phyloP scores from a whole-genome alignment of 2,113 vertebrate genomes.

The Mystacornis crossleyi region DNA sequence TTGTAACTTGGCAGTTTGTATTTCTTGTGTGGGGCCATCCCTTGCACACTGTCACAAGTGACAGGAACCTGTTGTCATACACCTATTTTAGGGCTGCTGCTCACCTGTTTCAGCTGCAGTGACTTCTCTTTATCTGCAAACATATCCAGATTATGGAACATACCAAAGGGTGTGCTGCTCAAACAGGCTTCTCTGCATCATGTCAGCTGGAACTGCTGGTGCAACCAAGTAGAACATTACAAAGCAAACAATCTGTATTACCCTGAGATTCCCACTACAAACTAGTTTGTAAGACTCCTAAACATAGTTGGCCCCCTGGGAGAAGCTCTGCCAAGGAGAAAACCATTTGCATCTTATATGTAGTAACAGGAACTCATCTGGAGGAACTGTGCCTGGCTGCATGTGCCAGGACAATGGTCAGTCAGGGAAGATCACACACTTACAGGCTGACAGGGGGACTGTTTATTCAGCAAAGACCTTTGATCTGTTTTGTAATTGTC shows the following conservation, averaged over 20 bases:
- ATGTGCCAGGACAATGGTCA: background rate
- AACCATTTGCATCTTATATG: background rate
- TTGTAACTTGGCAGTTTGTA: background rate
- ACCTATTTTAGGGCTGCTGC: background rate
- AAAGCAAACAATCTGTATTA: background rate
- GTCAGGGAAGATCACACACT: background rate
- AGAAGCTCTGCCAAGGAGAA: background rate
- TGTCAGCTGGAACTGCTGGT: background rate
- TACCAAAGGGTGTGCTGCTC: background rate
- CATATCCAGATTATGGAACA: background rate
- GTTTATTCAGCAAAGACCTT: slow-evolving; percentile 49
- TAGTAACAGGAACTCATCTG: background rate
- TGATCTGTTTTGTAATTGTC: slow-evolving; percentile 43
- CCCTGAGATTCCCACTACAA: background rate
- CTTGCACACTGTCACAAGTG: fast-evolving
- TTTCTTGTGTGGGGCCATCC: background rate
- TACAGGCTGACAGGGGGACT: background rate
- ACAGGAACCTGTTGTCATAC: background rate
- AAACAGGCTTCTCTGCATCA: background rate
- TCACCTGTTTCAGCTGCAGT: background rate
- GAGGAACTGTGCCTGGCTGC: background rate
- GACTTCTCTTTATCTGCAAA: background rate
- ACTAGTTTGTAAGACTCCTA: background rate
- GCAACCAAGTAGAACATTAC: fast-evolving
- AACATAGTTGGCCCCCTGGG: fast-evolving